Evolutionary conservation across 2,888 invertebrate genomes (phyloP), one percentile per base, ranked within the genome.

Genomic region (Campoplex nolae): DNA sequence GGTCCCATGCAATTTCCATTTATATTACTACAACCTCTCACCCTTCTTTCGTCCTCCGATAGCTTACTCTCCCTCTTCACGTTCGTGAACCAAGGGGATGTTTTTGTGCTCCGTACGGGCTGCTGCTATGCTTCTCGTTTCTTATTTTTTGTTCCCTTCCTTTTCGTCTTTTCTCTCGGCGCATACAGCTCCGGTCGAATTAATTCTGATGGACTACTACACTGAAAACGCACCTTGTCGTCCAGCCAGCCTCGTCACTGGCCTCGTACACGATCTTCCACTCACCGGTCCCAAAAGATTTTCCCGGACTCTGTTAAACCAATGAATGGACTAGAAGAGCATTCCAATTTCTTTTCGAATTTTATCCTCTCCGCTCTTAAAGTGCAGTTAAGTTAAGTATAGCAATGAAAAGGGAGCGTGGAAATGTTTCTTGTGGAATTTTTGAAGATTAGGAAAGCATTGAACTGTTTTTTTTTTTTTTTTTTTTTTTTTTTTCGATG

Each of bases 191-290:
- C 68, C 65, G 67, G n/a, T 78, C 68, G 81, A 77, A 85, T 85
- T 85, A 87, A 87, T 87, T 89, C 88, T 90, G 90, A 38, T 91
- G 92, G 73, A 94, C 92, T 68, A 92, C 91, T 65, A 94, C 92
- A 84, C 91, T 95, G 91, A 95, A 95, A 87, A 94, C 93, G 92
- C 95, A 95, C 89, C 94, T 94, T 80, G 94, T 94, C 83, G 94
- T 93, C 93, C 95, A 95, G 38, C 95, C 95, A 16, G 95, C 95
- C 28, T 94, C 94, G 90, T 95, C 95, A 88, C 92, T 93, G 11
- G 95, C 95, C 85, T 95, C 94, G 91, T 95, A 95, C 87, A 94
- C 94, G 83, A 95, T 93, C 88, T 94, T 94, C 91, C 95, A 95
- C 16, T 94, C 94, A 9, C 95, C 95, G 68, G 94, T 87, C 48